Evolutionary conservation across 2,113 vertebrate genomes (phyloP).

Genomic region (Sciurus niger): DNA sequence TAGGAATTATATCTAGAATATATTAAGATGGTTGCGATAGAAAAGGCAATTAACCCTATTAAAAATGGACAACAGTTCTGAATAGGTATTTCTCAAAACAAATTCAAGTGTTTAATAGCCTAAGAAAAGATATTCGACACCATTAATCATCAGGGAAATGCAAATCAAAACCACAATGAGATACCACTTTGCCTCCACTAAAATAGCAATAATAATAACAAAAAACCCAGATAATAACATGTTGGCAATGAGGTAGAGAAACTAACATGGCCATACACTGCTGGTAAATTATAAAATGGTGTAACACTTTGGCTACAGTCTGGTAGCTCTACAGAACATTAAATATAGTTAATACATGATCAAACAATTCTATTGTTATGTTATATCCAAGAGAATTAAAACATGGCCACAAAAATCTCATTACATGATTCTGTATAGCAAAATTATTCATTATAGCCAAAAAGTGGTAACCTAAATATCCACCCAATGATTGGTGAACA

Average conservation of each 20-base stretch:
- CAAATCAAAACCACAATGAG: background rate
- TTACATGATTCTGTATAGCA: background rate
- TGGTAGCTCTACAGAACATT: background rate
- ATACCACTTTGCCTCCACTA: background rate
- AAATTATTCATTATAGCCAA: background rate
- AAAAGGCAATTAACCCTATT: background rate
- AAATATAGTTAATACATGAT: background rate
- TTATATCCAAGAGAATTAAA: background rate
- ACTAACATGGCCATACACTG: background rate
- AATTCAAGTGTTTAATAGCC: background rate
- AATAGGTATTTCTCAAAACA: background rate
- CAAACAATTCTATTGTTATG: background rate
- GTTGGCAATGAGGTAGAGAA: background rate
- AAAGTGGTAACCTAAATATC: background rate
- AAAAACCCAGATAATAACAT: background rate
- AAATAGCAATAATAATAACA: background rate
- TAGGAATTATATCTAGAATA: background rate
- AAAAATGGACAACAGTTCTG: background rate
- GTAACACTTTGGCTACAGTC: background rate
- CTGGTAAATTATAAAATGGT: background rate
- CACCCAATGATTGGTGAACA: background rate
- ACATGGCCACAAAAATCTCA: background rate
- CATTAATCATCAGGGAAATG: conserved; percentile 14
- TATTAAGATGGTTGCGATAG: background rate
- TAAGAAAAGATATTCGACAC: background rate